phyloP scores from a whole-genome alignment of 2,113 vertebrate species.

The Passer montanus region DNA sequence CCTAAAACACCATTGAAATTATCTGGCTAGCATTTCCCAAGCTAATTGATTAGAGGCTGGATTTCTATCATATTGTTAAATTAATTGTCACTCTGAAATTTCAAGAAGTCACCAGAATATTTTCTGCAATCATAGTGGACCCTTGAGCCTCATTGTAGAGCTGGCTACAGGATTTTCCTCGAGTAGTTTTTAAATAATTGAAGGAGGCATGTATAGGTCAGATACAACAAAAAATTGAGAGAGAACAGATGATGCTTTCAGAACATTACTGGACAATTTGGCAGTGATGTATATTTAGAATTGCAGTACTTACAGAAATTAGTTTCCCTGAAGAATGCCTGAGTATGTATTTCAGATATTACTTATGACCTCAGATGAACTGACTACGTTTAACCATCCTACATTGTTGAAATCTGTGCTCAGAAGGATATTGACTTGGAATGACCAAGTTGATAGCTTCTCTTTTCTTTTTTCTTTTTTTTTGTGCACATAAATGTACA shows the following conservation, averaged over 20 bases:
- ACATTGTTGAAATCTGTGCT: neutral
- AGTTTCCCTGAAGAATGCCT: neutral
- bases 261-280: neutral
- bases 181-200: neutral
- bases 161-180: neutral
- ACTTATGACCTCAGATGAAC: neutral
- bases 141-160: neutral
- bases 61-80: neutral
- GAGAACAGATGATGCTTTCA: neutral
- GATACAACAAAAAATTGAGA: neutral
- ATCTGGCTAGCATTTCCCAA: neutral
- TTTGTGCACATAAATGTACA: neutral
- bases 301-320: neutral
- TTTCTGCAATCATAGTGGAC: neutral
- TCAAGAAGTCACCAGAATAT: neutral
- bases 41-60: neutral
- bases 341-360: neutral
- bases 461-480: neutral
- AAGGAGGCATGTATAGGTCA: neutral
- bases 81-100: neutral
- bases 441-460: neutral
- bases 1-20: neutral
- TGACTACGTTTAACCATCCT: neutral
- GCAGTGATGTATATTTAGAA: neutral
- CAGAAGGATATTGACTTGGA: neutral